Conservation (phyloP, 2,888 invertebrate species). For the Drosophila rubida region DNA sequence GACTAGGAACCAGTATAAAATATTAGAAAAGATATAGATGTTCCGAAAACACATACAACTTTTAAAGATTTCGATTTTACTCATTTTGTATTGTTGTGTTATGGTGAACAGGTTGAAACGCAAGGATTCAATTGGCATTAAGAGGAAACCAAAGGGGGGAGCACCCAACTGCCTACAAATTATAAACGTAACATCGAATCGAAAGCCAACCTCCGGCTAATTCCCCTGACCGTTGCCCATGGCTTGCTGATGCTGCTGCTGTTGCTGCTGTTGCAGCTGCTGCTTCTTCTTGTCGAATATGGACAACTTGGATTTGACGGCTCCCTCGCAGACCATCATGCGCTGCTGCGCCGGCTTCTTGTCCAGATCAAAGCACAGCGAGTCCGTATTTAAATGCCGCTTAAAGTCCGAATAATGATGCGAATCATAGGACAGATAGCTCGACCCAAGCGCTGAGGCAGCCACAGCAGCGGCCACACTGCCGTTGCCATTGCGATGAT, state of each 20-base stretch:
- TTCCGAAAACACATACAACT: slow-evolving; percentile 30
- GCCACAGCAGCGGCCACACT: slow-evolving; percentile 82
- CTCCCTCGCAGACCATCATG: slow-evolving; percentile 93
- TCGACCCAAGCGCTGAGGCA: slow-evolving; percentile 81
- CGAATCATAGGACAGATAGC: slow-evolving; percentile 81
- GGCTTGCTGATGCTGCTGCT: slow-evolving; percentile 79
- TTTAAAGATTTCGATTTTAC: slow-evolving; percentile 8
- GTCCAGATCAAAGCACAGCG: slow-evolving; percentile 84
- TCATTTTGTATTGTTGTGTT: slow-evolving; percentile 12
- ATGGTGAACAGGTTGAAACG: slow-evolving; percentile 33
- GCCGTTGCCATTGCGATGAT: slow-evolving; percentile 68
- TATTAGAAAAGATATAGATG: slow-evolving; percentile 45
- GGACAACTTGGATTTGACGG: slow-evolving; percentile 93
- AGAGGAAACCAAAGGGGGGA: slow-evolving; percentile 1
- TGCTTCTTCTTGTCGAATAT: slow-evolving; percentile 91
- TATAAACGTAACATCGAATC: slow-evolving; percentile 16
- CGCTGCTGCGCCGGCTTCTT: slow-evolving; percentile 87
- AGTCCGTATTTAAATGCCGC: slow-evolving; percentile 81
- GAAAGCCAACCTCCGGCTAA: slow-evolving; percentile 19
- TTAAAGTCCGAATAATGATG: slow-evolving; percentile 82
- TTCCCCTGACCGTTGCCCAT: slow-evolving; percentile 45
- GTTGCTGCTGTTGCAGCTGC: slow-evolving; percentile 81
- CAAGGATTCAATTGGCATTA: slow-evolving; percentile 22
- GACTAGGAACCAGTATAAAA: slow-evolving; percentile 77
- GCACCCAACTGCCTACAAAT: slow-evolving; percentile 3